These are phyloP conservation scores for Ondatra zibethicus DNA, from an alignment of 2,113 vertebrate genomes.

Conservation along the genomic window DNA sequence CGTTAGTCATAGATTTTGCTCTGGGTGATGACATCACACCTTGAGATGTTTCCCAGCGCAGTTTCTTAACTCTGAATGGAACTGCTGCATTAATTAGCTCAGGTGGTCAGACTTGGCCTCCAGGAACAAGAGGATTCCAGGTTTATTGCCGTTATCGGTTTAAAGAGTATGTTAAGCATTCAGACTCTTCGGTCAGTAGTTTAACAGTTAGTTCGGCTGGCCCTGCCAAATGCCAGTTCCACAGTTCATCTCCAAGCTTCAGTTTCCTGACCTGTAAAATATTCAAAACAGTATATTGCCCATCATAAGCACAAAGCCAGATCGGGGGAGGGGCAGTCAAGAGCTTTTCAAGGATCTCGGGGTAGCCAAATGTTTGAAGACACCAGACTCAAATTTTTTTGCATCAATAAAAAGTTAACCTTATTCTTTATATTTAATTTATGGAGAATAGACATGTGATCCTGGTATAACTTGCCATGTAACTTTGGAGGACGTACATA, in stretches of 20 bases:
- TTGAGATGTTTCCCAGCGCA: background rate
- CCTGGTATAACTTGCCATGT: background rate
- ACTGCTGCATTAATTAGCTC: background rate
- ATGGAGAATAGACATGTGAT: background rate
- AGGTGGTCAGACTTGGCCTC: background rate
- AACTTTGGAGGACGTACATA: background rate
- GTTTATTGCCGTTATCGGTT: background rate
- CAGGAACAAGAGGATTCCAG: background rate
- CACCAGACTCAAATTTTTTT: background rate
- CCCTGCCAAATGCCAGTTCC: background rate
- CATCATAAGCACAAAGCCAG: background rate
- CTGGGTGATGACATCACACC: background rate
- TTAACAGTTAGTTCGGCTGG: background rate
- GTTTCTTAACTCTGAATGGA: background rate
- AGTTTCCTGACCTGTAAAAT: background rate
- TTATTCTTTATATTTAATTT: constrained; percentile 31
- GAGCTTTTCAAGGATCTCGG: background rate
- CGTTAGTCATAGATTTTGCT: background rate
- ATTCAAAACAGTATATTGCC: background rate
- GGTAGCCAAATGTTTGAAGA: too few relatives aligned
- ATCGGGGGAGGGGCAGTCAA: too few relatives aligned
- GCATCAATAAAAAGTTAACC: background rate
- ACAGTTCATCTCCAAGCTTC: background rate
- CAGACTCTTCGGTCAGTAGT: background rate
- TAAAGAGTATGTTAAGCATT: background rate